phyloP scores from a whole-genome alignment of 1,140 invertebrate species.

The Frieseomelitta varia region DNA sequence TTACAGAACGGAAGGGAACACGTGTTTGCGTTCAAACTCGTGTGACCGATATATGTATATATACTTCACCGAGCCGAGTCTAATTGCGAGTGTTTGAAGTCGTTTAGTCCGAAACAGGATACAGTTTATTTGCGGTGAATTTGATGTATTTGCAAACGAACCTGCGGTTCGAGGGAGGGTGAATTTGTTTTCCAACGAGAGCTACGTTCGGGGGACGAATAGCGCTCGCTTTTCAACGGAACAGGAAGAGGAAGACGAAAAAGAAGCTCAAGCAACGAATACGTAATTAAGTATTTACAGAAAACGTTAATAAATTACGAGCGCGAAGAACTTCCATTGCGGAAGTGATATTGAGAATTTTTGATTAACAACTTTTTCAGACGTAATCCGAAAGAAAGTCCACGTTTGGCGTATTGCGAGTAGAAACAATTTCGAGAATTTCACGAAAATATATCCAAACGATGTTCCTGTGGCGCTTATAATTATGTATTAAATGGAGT shows the following conservation, averaged over 20 bases:
- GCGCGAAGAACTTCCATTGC: background rate
- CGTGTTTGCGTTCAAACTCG: background rate
- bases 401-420: too few relatives aligned
- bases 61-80: constrained; percentile 12
- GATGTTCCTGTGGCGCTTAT: background rate
- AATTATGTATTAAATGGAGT: background rate
- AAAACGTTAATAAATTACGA: background rate
- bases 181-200: background rate
- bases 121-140: constrained; percentile 30
- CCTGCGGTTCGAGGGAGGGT: background rate
- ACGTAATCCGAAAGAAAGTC: background rate
- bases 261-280: too few relatives aligned
- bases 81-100: constrained; percentile 27
- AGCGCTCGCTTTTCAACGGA: background rate
- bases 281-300: background rate
- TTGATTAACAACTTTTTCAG: background rate
- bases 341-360: background rate
- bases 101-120: constrained; percentile 3
- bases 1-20: background rate
- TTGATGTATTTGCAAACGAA: constrained; percentile 29
- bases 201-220: background rate
- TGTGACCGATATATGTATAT: background rate
- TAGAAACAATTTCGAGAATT: background rate
- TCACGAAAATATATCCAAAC: background rate
- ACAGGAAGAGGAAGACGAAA: background rate